A percentile compares a stretch with the other conserved stretches of the same genome.
Evolutionary conservation across 2,888 invertebrate species (phyloP).

Genomic region (Microchrysa polita): DNA sequence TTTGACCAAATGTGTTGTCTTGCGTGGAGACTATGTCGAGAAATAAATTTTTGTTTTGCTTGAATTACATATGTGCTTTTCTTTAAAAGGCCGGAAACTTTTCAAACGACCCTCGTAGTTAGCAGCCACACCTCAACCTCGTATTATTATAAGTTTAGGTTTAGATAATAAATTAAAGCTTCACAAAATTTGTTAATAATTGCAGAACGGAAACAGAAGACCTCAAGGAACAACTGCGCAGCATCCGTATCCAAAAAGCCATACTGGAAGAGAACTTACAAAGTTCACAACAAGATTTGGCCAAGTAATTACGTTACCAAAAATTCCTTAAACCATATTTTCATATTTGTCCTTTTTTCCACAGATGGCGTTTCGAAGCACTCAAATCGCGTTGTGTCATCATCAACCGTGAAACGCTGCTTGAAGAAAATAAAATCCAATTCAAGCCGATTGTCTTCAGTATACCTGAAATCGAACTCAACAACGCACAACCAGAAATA

Average conservation of each 20-base stretch:
- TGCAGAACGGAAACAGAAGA: slow-evolving; percentile 62
- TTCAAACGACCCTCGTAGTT: too few relatives aligned
- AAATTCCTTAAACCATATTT: not conserved
- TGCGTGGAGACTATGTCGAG: too few relatives aligned
- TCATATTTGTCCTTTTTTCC: slow-evolving; percentile 41
- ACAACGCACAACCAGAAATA: slow-evolving; percentile 57
- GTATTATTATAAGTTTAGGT: too few relatives aligned
- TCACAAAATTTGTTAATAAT: slow-evolving; percentile 47
- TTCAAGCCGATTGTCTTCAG: slow-evolving; percentile 57
- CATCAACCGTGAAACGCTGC: slow-evolving; percentile 60
- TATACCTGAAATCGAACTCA: slow-evolving; percentile 54
- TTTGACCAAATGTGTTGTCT: too few relatives aligned
- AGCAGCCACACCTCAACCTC: too few relatives aligned
- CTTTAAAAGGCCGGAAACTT: too few relatives aligned
- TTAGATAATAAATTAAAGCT: too few relatives aligned
- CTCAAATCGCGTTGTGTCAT: slow-evolving; percentile 61
- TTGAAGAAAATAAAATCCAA: slow-evolving; percentile 58
- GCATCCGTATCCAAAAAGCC: slow-evolving; percentile 59
- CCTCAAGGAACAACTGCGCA: slow-evolving; percentile 60
- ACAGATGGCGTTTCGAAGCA: slow-evolving; percentile 63
- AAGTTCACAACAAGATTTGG: slow-evolving; percentile 60
- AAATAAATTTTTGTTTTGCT: too few relatives aligned
- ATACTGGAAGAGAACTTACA: slow-evolving; percentile 59
- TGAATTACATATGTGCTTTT: too few relatives aligned
- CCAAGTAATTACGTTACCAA: slow-evolving; percentile 54